Base-by-base conservation (phyloP, 2,888 invertebrate genomes). In the Lasioglossum leucozonium region DNA sequence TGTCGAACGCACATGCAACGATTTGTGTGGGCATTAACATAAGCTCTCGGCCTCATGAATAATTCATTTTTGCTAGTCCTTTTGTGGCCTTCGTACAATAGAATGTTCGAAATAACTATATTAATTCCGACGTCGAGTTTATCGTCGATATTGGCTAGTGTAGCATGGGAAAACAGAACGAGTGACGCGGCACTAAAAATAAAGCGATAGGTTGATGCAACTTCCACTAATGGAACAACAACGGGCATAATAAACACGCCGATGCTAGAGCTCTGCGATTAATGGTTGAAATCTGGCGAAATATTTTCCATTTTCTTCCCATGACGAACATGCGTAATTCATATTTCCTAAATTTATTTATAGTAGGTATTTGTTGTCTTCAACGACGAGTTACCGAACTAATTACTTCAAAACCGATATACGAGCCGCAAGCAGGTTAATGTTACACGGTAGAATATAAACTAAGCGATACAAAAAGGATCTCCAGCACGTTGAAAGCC, bases 171-270 rank as follows among this genome's bases (percentile, higher is more conserved):
- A 30, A 62, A 30, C 13, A 30, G 62, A 62, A 4, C 30, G 26
- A 16, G 62, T 67, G 65, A 67, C 34, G 65, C 34, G 65, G 34
- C 65, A 67, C 65, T 67, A 67, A 67, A 67, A 67, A 34, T 67
- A 37, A 67, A 18, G 34, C 65, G 22, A 67, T 22, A 37, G 22
- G 34, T 67, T 67, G 65, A 67, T 34, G 65, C 34, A 67, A 67
- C 34, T 37, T 4, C 65, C 37, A 10, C 34, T 67, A 37, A 67
- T 67, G 34, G 37, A 37, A 67, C 34, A 18, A 62, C 30, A 62
- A 30, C 16, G 30, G 30, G 62, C 13, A 16, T 16, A 16, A 5
- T 62, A 30, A 62, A 30, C 26, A 16, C 26, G 30, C 30, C n/a
- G 55, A 55, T n/a, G 55, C 55, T 55, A 55, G n/a, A n/a, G 55